Evolutionary conservation across 1,140 invertebrate genomes (phyloP), one percentile per base, ranked within the genome.

Genomic region (Littorina saxatilis): DNA sequence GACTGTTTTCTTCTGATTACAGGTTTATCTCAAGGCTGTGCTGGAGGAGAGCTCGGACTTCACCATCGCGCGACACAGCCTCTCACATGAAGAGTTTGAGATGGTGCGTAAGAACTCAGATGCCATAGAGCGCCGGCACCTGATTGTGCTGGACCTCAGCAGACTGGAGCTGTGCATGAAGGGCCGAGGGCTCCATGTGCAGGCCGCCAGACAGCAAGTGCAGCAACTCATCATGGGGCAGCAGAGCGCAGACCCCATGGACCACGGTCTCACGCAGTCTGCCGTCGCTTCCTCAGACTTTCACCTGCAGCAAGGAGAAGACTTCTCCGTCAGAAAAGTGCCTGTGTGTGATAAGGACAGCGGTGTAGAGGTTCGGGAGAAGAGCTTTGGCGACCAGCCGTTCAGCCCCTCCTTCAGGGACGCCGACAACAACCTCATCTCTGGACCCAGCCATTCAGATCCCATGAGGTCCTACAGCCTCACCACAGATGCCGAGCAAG

Each of bases 21-120:
- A 80, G 79, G n/a, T 43, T 1, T 80, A 58, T 74, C 40, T 80
- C 32, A 72, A 74, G 29, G 79, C 79, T 37, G 79, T 29, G 2
- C 39, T 80, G 39, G 79, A 73, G 27, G 68, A 72, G 29, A 61
- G 79, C 32, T 13, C 29, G 5, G 79, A 80, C 27, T 80, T 80
- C 37, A 40, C 50, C n/a, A 73, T 72, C 23, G 68, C 73, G 29
- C 68, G 52, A 17, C 29, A 73, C 43, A 35, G 23, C 17, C 43
- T 27, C 27, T 39, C 52, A 37, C 58, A 32, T 27, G 29, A 63
- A 23, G 55, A 78, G 0, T 78, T 78, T 78, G 76, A 78, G 37
- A 78, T 78, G 76, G 76, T 78, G 23, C 37, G 20, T n/a, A 66
- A 78, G 37, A 27, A 61, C 37, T 78, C 76, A 5, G 55, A 78